Conservation (phyloP, 2,113 vertebrate genomes). For the Donacobius atricapilla region DNA sequence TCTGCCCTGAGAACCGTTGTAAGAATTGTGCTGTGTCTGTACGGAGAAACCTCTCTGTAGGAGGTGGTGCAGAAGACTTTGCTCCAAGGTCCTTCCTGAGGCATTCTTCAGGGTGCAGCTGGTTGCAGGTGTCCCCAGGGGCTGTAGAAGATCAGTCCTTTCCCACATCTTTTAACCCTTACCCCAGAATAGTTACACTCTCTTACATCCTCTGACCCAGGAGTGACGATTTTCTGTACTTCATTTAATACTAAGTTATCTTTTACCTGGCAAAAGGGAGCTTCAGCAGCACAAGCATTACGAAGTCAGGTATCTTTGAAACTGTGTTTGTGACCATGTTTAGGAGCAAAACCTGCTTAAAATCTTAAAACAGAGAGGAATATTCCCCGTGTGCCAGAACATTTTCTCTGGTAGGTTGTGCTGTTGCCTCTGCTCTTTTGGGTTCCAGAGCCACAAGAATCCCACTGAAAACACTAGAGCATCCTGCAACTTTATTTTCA, state of each 20-base stretch:
- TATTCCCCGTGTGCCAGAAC: not conserved
- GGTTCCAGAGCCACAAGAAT: constrained; percentile 32
- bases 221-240: fast-evolving
- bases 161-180: not conserved
- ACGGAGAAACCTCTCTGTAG: not conserved
- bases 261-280: not conserved
- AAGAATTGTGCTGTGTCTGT: not conserved
- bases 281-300: not conserved
- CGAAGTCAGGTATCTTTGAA: not conserved
- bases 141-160: not conserved
- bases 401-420: not conserved
- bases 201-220: not conserved
- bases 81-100: not conserved
- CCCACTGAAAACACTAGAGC: not conserved
- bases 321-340: not conserved
- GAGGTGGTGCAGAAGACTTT: not conserved
- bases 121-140: not conserved
- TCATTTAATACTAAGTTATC: not conserved
- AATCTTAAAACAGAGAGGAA: not conserved
- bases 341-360: not conserved
- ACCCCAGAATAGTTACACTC: not conserved
- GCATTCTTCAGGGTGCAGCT: not conserved
- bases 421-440: not conserved
- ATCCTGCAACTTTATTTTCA: constrained; percentile 30
- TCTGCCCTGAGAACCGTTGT: not conserved